Conservation (phyloP, 2,888 invertebrate species). For the Arctia plantaginis region DNA sequence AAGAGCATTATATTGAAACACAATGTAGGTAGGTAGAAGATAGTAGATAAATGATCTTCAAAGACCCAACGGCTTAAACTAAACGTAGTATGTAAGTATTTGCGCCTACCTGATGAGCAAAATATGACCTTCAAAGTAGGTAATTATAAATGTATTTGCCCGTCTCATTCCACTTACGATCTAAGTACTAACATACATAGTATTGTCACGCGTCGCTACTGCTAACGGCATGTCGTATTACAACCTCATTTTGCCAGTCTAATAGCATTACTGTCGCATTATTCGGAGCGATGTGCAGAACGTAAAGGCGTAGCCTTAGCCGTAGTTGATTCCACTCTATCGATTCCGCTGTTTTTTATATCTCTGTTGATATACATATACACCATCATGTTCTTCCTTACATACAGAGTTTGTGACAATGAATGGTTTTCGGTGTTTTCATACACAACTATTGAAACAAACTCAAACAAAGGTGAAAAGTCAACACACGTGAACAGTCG, state of each 20-base stretch:
- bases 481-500: neutral
- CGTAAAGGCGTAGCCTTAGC: conserved; percentile 37
- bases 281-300: conserved; percentile 56
- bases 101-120: conserved; percentile 10
- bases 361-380: conserved; percentile 57
- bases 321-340: conserved; percentile 53
- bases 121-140: conserved; percentile 36
- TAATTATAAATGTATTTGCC: conserved; percentile 27
- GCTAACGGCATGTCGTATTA: conserved; percentile 48
- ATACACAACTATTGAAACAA: conserved; percentile 2
- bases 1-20: conserved; percentile 35
- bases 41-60: conserved; percentile 12
- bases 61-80: conserved; percentile 37
- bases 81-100: conserved; percentile 34
- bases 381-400: conserved; percentile 41
- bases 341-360: conserved; percentile 55
- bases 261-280: conserved; percentile 60
- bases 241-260: conserved; percentile 47
- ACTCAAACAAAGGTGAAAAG: neutral
- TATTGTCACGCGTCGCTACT: conserved; percentile 42
- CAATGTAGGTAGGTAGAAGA: neutral
- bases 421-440: conserved; percentile 51
- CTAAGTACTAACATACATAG: conserved; percentile 35
- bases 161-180: conserved; percentile 30
- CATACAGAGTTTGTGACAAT: conserved; percentile 50